Evolutionary conservation across 2,113 vertebrate species (phyloP).

Genomic region (Lathamus discolor): DNA sequence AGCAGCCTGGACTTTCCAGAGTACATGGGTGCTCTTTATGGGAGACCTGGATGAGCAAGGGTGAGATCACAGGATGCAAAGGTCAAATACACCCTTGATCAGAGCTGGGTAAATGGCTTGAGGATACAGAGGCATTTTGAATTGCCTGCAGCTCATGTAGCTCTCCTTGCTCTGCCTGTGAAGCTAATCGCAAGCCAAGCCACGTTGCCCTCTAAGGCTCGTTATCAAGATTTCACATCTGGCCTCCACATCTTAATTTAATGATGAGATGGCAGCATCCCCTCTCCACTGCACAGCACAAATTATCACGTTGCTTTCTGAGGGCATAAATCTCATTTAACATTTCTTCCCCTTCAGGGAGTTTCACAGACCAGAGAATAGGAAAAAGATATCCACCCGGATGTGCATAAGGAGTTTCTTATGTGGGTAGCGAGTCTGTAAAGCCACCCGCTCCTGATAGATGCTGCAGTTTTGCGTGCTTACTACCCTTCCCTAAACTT

Average conservation of each 20-base stretch:
- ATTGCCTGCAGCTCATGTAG: background rate
- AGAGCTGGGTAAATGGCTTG: background rate
- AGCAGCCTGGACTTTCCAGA: background rate
- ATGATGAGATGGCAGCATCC: slow-evolving; percentile 46
- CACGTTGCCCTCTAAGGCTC: background rate
- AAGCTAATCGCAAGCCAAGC: background rate
- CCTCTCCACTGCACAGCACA: slow-evolving; percentile 33
- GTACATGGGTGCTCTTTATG: background rate
- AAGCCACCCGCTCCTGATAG: background rate
- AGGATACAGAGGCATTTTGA: background rate
- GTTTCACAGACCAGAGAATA: slow-evolving; percentile 30
- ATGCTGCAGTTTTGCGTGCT: background rate
- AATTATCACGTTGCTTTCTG: slow-evolving; percentile 48
- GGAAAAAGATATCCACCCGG: slow-evolving; percentile 18
- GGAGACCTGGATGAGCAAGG: background rate
- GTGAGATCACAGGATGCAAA: background rate
- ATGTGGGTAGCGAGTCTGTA: background rate
- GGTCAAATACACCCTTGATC: background rate
- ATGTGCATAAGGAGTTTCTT: background rate
- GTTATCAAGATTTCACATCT: slow-evolving; percentile 58
- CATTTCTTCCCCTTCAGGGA: slow-evolving; percentile 35
- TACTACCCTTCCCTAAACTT: background rate
- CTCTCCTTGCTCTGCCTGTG: background rate
- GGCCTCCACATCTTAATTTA: slow-evolving; percentile 59
- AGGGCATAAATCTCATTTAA: slow-evolving; percentile 56